phyloP scores from a whole-genome alignment of 2,113 vertebrate genomes.

The Peucedramus taeniatus region DNA sequence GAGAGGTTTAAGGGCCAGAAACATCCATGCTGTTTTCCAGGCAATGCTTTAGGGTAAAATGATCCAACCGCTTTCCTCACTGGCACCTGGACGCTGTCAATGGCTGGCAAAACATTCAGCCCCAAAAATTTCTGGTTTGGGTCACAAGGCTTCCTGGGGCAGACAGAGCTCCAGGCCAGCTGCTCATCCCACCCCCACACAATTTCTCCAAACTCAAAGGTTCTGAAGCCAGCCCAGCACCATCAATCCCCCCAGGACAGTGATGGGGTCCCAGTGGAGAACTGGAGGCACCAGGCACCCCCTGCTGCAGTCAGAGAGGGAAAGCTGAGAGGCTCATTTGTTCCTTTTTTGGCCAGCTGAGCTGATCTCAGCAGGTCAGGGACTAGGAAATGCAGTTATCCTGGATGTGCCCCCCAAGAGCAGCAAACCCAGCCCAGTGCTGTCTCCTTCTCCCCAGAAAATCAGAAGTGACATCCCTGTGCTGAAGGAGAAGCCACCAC shows the following conservation, averaged over 20 bases:
- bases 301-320: accelerated
- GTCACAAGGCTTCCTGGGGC: neutral
- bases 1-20: neutral
- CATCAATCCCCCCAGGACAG: accelerated
- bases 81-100: accelerated
- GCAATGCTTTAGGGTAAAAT: neutral
- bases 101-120: neutral
- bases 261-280: neutral
- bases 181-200: neutral
- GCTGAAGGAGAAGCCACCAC: neutral
- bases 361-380: neutral
- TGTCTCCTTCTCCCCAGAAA: neutral
- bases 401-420: neutral
- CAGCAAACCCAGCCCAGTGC: accelerated
- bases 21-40: neutral
- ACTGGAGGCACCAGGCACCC: neutral
- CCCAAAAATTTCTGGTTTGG: neutral
- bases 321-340: neutral
- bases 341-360: neutral
- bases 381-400: neutral
- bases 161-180: neutral
- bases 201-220: neutral
- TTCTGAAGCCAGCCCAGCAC: neutral
- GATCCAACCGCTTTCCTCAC: neutral
- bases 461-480: accelerated